Percentiles rank a stretch among this genome's conserved stretches.
Evolutionary conservation across 2,888 invertebrate genomes (phyloP).

Genomic region (Drosophila pegasa): DNA sequence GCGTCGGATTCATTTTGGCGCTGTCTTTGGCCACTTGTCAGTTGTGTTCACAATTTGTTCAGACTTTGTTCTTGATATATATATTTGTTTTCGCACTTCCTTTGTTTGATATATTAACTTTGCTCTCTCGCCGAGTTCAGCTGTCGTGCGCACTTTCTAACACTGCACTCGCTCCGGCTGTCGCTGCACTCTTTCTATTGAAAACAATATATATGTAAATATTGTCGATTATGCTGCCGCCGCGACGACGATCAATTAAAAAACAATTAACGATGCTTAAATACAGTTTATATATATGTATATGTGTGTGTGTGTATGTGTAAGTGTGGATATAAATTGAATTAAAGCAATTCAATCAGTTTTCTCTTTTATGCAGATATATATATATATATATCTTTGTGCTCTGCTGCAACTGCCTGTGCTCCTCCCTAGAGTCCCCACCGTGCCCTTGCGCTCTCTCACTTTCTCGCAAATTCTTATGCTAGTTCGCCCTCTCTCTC

Average conservation of each 20-base stretch:
- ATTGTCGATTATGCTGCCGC: slow-evolving; percentile 8
- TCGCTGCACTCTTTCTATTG: slow-evolving; percentile 22
- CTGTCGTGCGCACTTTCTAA: slow-evolving; percentile 18
- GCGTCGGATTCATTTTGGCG: slow-evolving; percentile 82
- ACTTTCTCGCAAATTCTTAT: slow-evolving; percentile 9
- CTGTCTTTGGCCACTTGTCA: slow-evolving; percentile 50
- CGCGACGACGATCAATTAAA: slow-evolving; percentile 18
- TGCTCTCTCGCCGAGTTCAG: slow-evolving; percentile 10
- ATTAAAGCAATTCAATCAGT: slow-evolving; percentile 26
- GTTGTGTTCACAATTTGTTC: slow-evolving; percentile 29
- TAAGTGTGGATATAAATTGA: slow-evolving; percentile 9
- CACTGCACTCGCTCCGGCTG: slow-evolving; percentile 13
- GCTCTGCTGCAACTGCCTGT: slow-evolving; percentile 13
- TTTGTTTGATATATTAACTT: slow-evolving; percentile 1
- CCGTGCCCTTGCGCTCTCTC: too few relatives aligned
- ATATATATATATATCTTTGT: slow-evolving; percentile 26
- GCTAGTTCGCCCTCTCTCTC: neutral
- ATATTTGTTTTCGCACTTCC: neutral
- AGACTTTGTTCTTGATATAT: slow-evolving; percentile 7
- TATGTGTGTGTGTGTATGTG: neutral
- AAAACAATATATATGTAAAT: slow-evolving; percentile 8
- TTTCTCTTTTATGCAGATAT: slow-evolving; percentile 11
- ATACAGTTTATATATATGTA: neutral
- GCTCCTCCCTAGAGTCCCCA: slow-evolving; percentile 1
- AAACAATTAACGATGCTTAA: slow-evolving; percentile 14